These are phyloP conservation scores for Holothuria scabra DNA, from an alignment of 53 echinoderm and acorn worm species.

Conservation along the genomic window DNA sequence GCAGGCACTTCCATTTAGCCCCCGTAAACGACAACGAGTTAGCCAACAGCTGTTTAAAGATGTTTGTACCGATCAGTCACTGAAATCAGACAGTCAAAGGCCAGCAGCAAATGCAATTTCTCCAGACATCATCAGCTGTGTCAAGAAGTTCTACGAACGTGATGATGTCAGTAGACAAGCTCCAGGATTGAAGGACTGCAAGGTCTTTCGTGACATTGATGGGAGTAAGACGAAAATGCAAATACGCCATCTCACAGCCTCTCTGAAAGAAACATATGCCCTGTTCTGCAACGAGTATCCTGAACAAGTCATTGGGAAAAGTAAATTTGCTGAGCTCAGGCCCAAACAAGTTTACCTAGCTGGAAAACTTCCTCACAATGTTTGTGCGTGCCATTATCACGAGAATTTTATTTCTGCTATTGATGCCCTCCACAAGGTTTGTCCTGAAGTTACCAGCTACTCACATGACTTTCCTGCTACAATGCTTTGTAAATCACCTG, in stretches of 20 bases:
- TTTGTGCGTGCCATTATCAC: constrained; percentile 60
- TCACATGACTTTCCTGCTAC: too few relatives aligned
- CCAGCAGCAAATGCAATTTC: neutral
- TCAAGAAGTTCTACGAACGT: constrained; percentile 33
- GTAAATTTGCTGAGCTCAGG: constrained; percentile 60
- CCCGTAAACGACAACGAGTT: neutral
- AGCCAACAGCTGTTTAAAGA: neutral
- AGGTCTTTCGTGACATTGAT: neutral
- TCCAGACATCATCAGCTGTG: constrained; percentile 6
- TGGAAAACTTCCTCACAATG: constrained; percentile 64
- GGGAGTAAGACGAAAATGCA: constrained; percentile 44
- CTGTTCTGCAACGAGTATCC: constrained; percentile 54
- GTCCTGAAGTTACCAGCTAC: too few relatives aligned
- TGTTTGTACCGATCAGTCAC: neutral
- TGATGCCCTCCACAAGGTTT: constrained; percentile 50
- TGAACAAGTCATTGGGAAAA: constrained; percentile 34
- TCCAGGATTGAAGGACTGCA: constrained; percentile 45
- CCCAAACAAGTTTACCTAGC: constrained; percentile 58
- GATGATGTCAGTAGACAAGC: constrained; percentile 46
- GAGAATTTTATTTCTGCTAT: constrained; percentile 50
- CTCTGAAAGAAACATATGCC: constrained; percentile 30
- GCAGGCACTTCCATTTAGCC: constrained; percentile 24
- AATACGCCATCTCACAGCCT: neutral
- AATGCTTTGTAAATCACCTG: too few relatives aligned
- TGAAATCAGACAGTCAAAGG: neutral